Conservation (phyloP, 2,113 vertebrate species). For the Phyllopteryx taeniolatus region DNA sequence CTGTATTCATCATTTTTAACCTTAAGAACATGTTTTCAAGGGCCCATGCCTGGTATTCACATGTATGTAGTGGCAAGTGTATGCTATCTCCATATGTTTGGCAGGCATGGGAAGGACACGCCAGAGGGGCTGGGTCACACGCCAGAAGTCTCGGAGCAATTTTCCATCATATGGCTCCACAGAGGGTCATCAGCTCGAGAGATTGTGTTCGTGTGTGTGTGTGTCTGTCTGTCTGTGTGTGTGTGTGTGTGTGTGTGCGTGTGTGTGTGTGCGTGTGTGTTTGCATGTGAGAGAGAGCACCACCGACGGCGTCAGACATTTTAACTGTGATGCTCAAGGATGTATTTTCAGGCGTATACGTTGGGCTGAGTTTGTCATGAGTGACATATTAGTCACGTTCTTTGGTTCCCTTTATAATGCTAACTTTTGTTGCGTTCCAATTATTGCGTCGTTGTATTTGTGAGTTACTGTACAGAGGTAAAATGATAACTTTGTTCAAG, state of each 20-base stretch:
- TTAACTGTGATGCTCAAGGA: not conserved
- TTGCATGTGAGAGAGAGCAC: not conserved
- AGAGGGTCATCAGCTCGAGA: slow-evolving; percentile 10
- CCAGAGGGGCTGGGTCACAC: slow-evolving; percentile 35
- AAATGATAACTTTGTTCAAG: slow-evolving; percentile 32
- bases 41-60: not conserved
- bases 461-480: slow-evolving; percentile 1
- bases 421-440: not conserved
- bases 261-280: too few species aligned
- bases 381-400: not conserved
- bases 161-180: slow-evolving; percentile 61
- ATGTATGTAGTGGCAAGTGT: not conserved
- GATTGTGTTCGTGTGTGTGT: not conserved
- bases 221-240: not conserved
- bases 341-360: too few species aligned
- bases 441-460: not conserved
- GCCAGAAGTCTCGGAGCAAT: slow-evolving; percentile 49
- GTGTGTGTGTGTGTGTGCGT: too few species aligned
- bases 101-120: slow-evolving; percentile 15
- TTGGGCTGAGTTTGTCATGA: not conserved
- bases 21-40: not conserved
- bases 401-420: not conserved
- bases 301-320: not conserved
- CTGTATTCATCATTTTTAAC: not conserved
- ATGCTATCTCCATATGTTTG: slow-evolving; percentile 18